phyloP scores from a whole-genome alignment of 2,113 vertebrate genomes.

The Macroglossus sobrinus region DNA sequence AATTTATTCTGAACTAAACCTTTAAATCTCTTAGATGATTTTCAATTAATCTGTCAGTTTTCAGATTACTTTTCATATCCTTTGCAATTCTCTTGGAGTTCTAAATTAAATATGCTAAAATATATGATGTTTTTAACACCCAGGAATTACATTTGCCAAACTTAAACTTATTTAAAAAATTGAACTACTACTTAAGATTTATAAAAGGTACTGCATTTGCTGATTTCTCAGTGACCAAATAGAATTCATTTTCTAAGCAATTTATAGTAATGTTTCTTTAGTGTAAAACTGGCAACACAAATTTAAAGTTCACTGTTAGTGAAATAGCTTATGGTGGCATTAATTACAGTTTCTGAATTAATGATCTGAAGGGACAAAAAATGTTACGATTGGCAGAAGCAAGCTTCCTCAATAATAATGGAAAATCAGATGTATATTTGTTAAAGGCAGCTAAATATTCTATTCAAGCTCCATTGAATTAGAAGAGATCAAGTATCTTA shows the following conservation, averaged over 20 bases:
- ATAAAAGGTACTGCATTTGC: neutral
- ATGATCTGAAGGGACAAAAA: neutral
- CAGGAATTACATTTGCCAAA: neutral
- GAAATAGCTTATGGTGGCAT: neutral
- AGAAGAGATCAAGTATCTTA: neutral
- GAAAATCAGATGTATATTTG: neutral
- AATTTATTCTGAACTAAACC: neutral
- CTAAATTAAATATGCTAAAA: conserved; percentile 18
- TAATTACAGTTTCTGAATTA: conserved; percentile 3
- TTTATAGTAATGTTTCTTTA: neutral
- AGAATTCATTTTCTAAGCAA: neutral
- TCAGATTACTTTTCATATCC: neutral
- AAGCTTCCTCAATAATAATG: neutral
- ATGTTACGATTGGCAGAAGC: neutral
- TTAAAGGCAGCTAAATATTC: neutral
- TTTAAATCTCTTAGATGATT: neutral
- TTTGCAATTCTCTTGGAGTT: neutral
- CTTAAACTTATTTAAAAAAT: neutral
- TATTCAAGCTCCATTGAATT: neutral
- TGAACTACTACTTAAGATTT: neutral
- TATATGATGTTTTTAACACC: neutral
- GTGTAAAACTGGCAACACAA: neutral
- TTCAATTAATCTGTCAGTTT: neutral
- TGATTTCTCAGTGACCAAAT: neutral
- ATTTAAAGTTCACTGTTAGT: neutral